phyloP scores from a whole-genome alignment of 2,113 vertebrate genomes.

The Antidorcas marsupialis region DNA sequence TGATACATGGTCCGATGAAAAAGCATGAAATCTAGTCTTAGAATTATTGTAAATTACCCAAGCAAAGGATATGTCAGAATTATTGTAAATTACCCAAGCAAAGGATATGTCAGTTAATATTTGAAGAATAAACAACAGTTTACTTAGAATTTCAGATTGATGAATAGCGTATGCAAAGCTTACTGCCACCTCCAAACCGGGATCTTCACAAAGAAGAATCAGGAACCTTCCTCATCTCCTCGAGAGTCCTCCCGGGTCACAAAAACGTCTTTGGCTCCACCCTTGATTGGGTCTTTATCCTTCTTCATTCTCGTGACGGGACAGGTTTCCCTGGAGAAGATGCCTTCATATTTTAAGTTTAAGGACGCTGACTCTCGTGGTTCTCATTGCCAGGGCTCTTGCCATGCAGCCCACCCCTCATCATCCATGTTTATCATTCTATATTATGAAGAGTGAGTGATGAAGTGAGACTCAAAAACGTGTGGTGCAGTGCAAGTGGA shows the following conservation, averaged over 20 bases:
- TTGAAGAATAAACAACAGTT: neutral
- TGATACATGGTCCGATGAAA: neutral
- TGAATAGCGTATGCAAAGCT: neutral
- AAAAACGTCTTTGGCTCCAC: neutral
- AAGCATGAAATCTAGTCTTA: neutral
- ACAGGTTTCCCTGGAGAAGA: neutral
- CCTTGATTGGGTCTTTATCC: neutral
- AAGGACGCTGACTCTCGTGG: neutral
- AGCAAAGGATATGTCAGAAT: no score
- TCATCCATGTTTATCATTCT: neutral
- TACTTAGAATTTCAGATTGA: neutral
- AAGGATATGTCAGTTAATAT: neutral
- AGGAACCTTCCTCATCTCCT: neutral
- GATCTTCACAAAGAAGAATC: neutral
- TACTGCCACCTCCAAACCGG: neutral
- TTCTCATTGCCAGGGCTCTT: neutral
- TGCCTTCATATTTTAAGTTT: neutral
- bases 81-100: neutral
- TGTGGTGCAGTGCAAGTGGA: no score
- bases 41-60: neutral
- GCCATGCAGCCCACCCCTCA: neutral
- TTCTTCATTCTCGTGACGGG: neutral
- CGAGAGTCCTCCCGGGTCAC: neutral
- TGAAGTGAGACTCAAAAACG: neutral
- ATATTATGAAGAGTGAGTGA: neutral